Evolutionary conservation across 2,888 invertebrate genomes (phyloP).

Genomic region (Heliconius ismenius): DNA sequence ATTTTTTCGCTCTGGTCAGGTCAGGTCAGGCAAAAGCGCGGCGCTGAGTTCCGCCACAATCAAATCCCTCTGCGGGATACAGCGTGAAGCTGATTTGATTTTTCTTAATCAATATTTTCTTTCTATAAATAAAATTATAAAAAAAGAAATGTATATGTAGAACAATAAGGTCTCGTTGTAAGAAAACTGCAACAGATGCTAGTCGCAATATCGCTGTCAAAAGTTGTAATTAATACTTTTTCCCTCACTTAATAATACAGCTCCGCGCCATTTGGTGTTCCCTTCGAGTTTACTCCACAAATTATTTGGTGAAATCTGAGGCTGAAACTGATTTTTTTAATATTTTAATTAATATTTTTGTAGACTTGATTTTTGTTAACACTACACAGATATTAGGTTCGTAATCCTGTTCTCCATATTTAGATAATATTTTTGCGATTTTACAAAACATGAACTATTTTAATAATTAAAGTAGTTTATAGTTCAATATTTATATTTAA

Average conservation of each 20-base stretch:
- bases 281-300: not conserved
- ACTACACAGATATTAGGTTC: too few relatives aligned
- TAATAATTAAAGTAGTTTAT: too few relatives aligned
- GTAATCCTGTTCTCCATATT: too few relatives aligned
- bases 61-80: not conserved
- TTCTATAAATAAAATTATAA: too few relatives aligned
- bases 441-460: too few relatives aligned
- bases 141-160: not conserved
- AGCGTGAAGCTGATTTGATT: not conserved
- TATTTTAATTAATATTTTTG: not conserved
- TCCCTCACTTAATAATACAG: not conserved
- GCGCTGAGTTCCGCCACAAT: not conserved
- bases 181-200: constrained; percentile 5
- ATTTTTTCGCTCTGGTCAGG: too few relatives aligned
- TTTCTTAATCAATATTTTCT: too few relatives aligned
- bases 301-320: not conserved
- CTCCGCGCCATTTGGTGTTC: constrained; percentile 3
- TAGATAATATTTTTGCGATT: too few relatives aligned
- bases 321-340: not conserved
- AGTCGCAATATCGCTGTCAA: constrained; percentile 5
- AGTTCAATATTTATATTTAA: too few relatives aligned
- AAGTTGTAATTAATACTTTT: constrained; percentile 18
- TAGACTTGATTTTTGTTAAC: too few relatives aligned
- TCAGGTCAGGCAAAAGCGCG: not conserved
- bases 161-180: not conserved